phyloP scores from a whole-genome alignment of 2,888 invertebrate genomes.

The Drosophila subsilvestris region DNA sequence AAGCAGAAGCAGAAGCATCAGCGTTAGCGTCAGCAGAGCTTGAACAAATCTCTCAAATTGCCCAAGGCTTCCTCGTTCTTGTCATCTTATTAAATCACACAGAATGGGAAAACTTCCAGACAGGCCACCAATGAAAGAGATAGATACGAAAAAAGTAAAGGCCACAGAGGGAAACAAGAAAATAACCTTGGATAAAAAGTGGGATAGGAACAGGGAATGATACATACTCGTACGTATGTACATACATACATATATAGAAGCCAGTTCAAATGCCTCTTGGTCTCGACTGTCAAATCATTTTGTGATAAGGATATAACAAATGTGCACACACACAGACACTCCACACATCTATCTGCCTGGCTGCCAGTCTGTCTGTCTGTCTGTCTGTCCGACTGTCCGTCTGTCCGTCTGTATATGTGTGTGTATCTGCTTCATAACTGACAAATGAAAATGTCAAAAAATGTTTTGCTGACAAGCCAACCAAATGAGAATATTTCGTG shows the following conservation, averaged over 20 bases:
- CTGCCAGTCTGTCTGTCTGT: background rate
- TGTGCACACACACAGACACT: constrained; percentile 14
- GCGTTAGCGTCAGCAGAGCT: constrained; percentile 14
- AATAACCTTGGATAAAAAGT: too few relatives aligned
- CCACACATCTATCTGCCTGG: constrained; percentile 22
- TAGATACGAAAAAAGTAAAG: background rate
- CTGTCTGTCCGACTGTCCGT: background rate
- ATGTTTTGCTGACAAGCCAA: constrained; percentile 58
- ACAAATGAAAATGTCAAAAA: constrained; percentile 77
- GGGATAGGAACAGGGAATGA: background rate
- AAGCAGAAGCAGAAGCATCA: too few relatives aligned
- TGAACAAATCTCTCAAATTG: constrained; percentile 45
- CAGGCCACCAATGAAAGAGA: constrained; percentile 14
- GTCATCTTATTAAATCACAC: constrained; percentile 54
- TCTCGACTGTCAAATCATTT: constrained; percentile 72
- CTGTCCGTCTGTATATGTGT: constrained; percentile 2
- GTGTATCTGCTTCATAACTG: constrained; percentile 63
- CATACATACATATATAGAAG: constrained; percentile 2
- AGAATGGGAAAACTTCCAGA: constrained; percentile 30
- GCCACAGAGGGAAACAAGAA: too few relatives aligned
- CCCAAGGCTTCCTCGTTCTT: constrained; percentile 28
- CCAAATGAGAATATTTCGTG: constrained; percentile 62
- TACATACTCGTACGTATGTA: constrained; percentile 17
- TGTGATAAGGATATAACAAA: constrained; percentile 69
- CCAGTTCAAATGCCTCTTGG: constrained; percentile 64